Evolutionary conservation across 2,797 vertebrate genomes (phyloP), one percentile per base, ranked within the genome.

Genomic region (Delichon dasypus): DNA sequence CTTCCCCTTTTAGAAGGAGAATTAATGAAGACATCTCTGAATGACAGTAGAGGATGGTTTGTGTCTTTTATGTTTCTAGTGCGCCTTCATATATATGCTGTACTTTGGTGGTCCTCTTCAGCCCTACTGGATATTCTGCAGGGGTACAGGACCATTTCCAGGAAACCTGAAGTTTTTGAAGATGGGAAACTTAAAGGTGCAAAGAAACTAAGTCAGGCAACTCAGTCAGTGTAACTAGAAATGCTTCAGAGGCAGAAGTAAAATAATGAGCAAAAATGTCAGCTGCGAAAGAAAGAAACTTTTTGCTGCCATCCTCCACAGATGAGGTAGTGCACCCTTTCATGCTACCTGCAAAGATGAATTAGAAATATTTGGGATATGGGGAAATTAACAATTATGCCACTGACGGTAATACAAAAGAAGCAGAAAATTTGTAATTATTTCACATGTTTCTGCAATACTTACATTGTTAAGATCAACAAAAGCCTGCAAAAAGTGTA

Each of bases 201-300:
- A 67, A 83, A 67, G 80, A 81, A 86, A 62, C 22, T 50, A 75
- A 84, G 66, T 45, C 66, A 88, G 65, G 50, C 32, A 89, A 73
- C 54, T 70, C 13, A 79, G 75, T 71, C 76, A 40, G 7, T 77
- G 29, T 80, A 85, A 76, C 65, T 91, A 80, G 78, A 76, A 91
- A 67, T 50, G 26, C 19, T 82, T 77, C 64, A 75, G 85, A 83
- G 75, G 64, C 60, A 79, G 84, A 87, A 91, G 88, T 61, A 89
- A 92, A 87, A 93, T 95, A 95, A 96, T 94, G 95, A 96, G 92
- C 38, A 40, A 87, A 93, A 89, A 76, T 92, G 85, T 92, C 91
- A 96, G 64, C 85, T 82, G n/a, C 68, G 92, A 83, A 85, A 90
- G 89, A 86, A 86, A 70, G 62, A 70, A 86, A 75, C 18, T 34